These are phyloP conservation scores for Ptiloglossa arizonensis DNA, from an alignment of 1,140 invertebrate species.

Conservation along the genomic window DNA sequence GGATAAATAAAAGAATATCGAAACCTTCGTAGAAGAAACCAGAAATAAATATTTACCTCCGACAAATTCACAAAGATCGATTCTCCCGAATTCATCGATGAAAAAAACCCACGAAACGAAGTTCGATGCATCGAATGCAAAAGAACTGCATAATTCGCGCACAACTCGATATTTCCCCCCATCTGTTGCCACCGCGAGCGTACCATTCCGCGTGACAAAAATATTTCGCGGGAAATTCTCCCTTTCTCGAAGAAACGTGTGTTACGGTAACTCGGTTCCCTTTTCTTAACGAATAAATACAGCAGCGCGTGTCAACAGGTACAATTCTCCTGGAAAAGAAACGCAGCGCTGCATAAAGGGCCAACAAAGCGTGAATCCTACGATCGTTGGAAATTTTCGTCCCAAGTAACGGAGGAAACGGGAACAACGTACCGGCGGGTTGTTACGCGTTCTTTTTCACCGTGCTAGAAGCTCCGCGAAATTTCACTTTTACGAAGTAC, in stretches of 20 bases:
- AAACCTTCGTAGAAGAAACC: no score
- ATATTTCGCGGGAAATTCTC: constrained; percentile 2
- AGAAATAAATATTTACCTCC: no score
- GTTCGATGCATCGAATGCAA: background rate
- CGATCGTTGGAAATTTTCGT: constrained; percentile 9
- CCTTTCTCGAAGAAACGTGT: constrained; percentile 4
- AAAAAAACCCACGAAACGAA: constrained; percentile 38
- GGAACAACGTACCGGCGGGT: no score
- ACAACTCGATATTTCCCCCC: background rate
- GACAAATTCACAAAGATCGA: constrained; percentile 7
- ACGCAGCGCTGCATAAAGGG: background rate
- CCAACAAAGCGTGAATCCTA: constrained; percentile 8
- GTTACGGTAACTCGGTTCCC: background rate
- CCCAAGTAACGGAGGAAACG: background rate
- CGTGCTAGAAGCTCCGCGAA: no score
- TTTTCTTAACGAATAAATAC: background rate
- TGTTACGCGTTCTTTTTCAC: no score
- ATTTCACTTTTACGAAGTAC: background rate
- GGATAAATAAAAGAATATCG: no score
- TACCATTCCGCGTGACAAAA: no score
- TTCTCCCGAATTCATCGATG: background rate
- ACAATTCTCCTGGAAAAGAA: background rate
- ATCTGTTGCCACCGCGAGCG: background rate
- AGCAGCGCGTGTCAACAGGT: background rate
- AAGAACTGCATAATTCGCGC: constrained; percentile 1